These are phyloP conservation scores for Tenthredo livida DNA, from an alignment of 2,888 invertebrate species.

Conservation along the genomic window DNA sequence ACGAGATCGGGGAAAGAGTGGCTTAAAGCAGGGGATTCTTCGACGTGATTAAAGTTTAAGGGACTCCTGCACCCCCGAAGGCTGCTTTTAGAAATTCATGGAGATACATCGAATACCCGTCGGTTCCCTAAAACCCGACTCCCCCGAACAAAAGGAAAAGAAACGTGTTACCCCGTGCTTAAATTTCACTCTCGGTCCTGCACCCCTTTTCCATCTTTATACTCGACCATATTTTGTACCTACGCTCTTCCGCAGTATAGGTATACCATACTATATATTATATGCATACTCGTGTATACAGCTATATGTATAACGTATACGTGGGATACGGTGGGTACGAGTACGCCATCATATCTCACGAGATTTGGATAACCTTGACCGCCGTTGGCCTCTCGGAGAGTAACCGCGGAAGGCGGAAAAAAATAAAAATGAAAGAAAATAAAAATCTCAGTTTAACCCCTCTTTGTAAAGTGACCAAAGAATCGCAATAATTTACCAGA, in stretches of 20 bases:
- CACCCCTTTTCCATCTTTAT: neutral
- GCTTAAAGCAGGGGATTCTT: conserved; percentile 40
- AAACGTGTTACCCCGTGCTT: conserved; percentile 36
- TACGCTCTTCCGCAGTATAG: neutral
- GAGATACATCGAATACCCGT: conserved; percentile 43
- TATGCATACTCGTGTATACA: neutral
- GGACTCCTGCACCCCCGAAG: conserved; percentile 28
- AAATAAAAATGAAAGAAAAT: conserved; percentile 17
- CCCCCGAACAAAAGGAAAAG: conserved; percentile 20
- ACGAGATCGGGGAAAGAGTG: conserved; percentile 38
- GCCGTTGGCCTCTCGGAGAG: neutral
- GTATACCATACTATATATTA: neutral
- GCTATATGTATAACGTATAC: neutral
- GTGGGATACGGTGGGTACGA: neutral
- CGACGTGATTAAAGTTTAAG: conserved; percentile 50
- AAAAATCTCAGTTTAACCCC: conserved; percentile 44
- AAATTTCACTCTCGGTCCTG: conserved; percentile 19
- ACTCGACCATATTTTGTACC: conserved; percentile 8
- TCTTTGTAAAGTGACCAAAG: conserved; percentile 52
- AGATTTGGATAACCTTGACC: conserved; percentile 18
- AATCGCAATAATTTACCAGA: conserved; percentile 48
- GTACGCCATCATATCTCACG: neutral
- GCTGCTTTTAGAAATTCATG: conserved; percentile 44
- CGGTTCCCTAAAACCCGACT: conserved; percentile 25
- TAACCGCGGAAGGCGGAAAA: neutral